Evolutionary conservation across 2,888 invertebrate genomes (phyloP).

Genomic region (Scaptomyza polygonia): DNA sequence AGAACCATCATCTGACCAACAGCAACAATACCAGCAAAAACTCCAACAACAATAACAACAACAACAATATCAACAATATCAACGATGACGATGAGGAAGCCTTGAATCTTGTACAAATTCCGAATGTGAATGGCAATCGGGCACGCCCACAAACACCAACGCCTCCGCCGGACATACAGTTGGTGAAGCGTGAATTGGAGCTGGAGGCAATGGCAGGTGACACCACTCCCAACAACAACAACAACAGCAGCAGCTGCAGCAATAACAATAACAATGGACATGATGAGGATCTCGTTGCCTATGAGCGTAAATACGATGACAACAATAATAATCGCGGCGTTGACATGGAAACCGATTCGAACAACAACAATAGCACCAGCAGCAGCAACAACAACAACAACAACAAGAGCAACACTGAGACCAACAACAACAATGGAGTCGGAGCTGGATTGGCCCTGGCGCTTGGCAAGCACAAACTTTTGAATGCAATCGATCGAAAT

Average conservation of each 20-base stretch:
- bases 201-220: slow-evolving; percentile 43
- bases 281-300: slow-evolving; percentile 63
- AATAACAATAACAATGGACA: slow-evolving; percentile 54
- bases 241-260: slow-evolving; percentile 17
- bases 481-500: slow-evolving; percentile 62
- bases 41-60: slow-evolving; percentile 33
- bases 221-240: slow-evolving; percentile 30
- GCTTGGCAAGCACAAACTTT: slow-evolving; percentile 65
- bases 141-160: slow-evolving; percentile 56
- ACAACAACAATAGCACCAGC: slow-evolving; percentile 72
- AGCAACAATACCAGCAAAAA: slow-evolving; percentile 64
- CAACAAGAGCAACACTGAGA: slow-evolving; percentile 51
- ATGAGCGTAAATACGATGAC: slow-evolving; percentile 74
- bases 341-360: slow-evolving; percentile 71
- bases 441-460: slow-evolving; percentile 60
- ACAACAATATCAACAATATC: slow-evolving; percentile 28
- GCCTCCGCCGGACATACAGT: slow-evolving; percentile 62
- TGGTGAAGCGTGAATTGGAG: slow-evolving; percentile 69
- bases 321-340: slow-evolving; percentile 71
- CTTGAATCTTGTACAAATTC: slow-evolving; percentile 82
- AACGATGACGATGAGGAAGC: slow-evolving; percentile 77
- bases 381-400: slow-evolving; percentile 5
- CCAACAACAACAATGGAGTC: slow-evolving; percentile 31
- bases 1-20: slow-evolving; percentile 75
- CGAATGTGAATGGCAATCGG: slow-evolving; percentile 61